Percentiles rank a stretch among this genome's conserved stretches.
These are phyloP conservation scores for Heliconius eleuchia DNA, from an alignment of 1,140 invertebrate genomes.

Conservation along the genomic window DNA sequence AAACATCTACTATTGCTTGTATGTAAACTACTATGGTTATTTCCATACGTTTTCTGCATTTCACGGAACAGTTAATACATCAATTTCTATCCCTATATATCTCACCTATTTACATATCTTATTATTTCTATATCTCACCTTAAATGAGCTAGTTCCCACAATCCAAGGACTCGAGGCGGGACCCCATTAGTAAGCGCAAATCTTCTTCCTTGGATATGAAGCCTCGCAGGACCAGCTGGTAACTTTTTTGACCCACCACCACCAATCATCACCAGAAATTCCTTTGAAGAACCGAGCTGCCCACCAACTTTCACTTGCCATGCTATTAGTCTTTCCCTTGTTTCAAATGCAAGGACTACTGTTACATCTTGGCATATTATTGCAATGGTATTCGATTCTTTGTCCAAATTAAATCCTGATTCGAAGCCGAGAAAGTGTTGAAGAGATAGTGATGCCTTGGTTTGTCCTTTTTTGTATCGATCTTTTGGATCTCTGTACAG, in stretches of 20 bases:
- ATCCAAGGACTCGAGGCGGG: constrained; percentile 88
- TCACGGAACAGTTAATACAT: too few species aligned
- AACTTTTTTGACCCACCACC: constrained; percentile 84
- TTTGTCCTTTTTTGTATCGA: constrained; percentile 90
- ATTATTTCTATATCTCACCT: constrained; percentile 72
- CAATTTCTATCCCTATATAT: too few species aligned
- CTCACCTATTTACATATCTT: neutral
- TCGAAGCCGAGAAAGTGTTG: constrained; percentile 93
- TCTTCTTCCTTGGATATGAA: constrained; percentile 90
- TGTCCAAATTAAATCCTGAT: constrained; percentile 94
- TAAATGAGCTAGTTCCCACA: constrained; percentile 90
- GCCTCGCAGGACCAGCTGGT: constrained; percentile 88
- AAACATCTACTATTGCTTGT: neutral
- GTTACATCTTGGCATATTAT: constrained; percentile 95
- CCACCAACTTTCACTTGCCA: constrained; percentile 87
- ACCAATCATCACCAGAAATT: constrained; percentile 91
- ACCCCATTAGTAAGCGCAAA: constrained; percentile 92
- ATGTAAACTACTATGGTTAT: neutral
- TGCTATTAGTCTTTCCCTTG: constrained; percentile 91
- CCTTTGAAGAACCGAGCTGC: constrained; percentile 90
- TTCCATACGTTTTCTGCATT: neutral
- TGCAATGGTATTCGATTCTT: constrained; percentile 94
- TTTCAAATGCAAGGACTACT: constrained; percentile 93
- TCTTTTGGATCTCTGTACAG: constrained; percentile 95
- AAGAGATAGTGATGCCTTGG: constrained; percentile 92